Base-by-base conservation (phyloP, 2,113 vertebrate species). In the Ia io region DNA sequence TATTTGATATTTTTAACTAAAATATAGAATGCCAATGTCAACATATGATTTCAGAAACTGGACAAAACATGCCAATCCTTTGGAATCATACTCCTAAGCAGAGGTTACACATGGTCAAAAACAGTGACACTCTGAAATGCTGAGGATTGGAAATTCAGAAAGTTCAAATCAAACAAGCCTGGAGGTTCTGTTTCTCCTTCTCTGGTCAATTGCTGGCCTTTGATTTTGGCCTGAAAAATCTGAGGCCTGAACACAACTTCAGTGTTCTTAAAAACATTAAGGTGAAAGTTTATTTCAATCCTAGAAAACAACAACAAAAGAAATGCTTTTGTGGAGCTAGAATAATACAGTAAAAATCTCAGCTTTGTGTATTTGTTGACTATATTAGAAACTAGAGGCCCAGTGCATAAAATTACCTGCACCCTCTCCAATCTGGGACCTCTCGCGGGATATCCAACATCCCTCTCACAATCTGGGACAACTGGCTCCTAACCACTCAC, bases 281-380 rank as follows among this genome's bases (percentile, higher is more conserved):
- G 20, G 93, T 78, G 73, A 73, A 22, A 95, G n/a, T 28, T 95
- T 83, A 49, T 93, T 97, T 97, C 94, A 94, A 82, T 90, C 44
- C 76, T 22, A 89, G 25, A 84, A 94, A 77, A 80, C 4, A 73
- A 61, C 18, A 84, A n/a, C 17, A 86, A 70, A 70, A 85, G 16
- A 77, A 77, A 77, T 49, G 74, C 44, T n/a, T 77, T 77, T n/a
- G 30, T 51, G 44, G 16, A 32, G 40, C n/a, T 61, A 53, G 6
- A 65, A 37, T 63, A 82, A 56, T 28, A 65, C 7, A 59, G 32
- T 67, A 35, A 71, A 89, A 82, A 51, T 30, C n/a, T 89, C 56
- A 47, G 25, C 40, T 91, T 85, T 91, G 22, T 53, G 22, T 65
- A 28, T 79, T 49, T 73, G 28, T 71, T 80, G 53, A 49, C 12